Evolutionary conservation across 1,140 invertebrate genomes (phyloP).

Genomic region (Uloborus diversus): DNA sequence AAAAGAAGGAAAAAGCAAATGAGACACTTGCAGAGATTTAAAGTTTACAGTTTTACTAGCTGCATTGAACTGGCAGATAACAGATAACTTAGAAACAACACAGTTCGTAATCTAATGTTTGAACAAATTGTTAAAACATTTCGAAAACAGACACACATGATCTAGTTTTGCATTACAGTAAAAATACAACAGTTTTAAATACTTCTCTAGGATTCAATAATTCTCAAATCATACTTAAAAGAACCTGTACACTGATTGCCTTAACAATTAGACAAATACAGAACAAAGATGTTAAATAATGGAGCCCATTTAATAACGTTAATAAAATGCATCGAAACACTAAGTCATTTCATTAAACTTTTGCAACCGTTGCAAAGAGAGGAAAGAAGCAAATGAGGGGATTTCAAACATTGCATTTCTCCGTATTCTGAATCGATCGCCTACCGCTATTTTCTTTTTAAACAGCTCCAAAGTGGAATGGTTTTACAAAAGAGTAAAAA

Average conservation of each 20-base stretch:
- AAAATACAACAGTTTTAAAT: no score
- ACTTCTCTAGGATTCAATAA: no score
- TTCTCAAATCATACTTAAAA: not conserved
- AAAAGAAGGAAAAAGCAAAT: no score
- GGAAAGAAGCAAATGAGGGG: not conserved
- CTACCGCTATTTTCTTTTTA: not conserved
- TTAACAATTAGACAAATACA: not conserved
- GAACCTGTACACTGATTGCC: not conserved
- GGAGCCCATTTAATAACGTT: not conserved
- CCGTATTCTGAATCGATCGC: not conserved
- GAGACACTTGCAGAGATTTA: no score
- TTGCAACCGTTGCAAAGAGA: not conserved
- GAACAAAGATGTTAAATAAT: not conserved
- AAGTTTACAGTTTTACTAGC: no score
- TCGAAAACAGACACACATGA: no score
- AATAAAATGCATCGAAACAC: not conserved
- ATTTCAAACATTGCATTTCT: not conserved
- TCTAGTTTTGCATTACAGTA: no score
- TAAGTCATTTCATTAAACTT: not conserved
- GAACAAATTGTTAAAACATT: no score
- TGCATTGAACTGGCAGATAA: no score
- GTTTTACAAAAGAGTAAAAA: slow-evolving; percentile 9
- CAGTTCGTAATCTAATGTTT: no score
- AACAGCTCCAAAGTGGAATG: not conserved
- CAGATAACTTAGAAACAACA: no score